Evolutionary conservation across 2,797 vertebrate genomes (phyloP).

Genomic region (Miichthys miiuy): DNA sequence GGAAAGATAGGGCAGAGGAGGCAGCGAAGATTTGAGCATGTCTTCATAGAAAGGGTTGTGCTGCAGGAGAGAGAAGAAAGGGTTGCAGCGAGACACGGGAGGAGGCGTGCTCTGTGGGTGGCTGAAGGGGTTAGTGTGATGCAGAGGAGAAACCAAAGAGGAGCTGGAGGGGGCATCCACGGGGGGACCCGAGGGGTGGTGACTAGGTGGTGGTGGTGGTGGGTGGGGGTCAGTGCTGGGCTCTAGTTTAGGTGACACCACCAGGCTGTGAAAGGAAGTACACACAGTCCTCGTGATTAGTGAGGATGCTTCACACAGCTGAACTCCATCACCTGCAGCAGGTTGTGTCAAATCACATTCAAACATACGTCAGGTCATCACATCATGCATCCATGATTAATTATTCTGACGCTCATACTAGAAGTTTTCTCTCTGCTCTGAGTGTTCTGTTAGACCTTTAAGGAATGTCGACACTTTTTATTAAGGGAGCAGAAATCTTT

Average conservation of each 20-base stretch:
- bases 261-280: slow-evolving; percentile 94
- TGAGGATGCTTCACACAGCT: slow-evolving; percentile 61
- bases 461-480: no score
- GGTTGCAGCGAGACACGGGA: slow-evolving; percentile 87
- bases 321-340: slow-evolving; percentile 18
- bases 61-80: slow-evolving; percentile 89
- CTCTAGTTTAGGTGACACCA: slow-evolving; percentile 92
- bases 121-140: slow-evolving; percentile 86
- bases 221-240: slow-evolving; percentile 82
- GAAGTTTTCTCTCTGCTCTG: no score
- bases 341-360: slow-evolving; percentile 17
- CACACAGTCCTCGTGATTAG: slow-evolving; percentile 90
- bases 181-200: slow-evolving; percentile 64
- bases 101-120: slow-evolving; percentile 75
- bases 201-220: slow-evolving; percentile 71
- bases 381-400: no score
- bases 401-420: background rate
- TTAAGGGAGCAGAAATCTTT: no score
- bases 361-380: background rate
- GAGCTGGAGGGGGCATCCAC: slow-evolving; percentile 51
- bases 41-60: slow-evolving; percentile 92
- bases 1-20: slow-evolving; percentile 91
- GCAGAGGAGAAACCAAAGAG: slow-evolving; percentile 77
- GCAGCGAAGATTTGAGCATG: slow-evolving; percentile 86
- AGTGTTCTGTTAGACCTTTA: no score